Base-by-base conservation (phyloP, 2,888 invertebrate species). In the Cheilosia variabilis region DNA sequence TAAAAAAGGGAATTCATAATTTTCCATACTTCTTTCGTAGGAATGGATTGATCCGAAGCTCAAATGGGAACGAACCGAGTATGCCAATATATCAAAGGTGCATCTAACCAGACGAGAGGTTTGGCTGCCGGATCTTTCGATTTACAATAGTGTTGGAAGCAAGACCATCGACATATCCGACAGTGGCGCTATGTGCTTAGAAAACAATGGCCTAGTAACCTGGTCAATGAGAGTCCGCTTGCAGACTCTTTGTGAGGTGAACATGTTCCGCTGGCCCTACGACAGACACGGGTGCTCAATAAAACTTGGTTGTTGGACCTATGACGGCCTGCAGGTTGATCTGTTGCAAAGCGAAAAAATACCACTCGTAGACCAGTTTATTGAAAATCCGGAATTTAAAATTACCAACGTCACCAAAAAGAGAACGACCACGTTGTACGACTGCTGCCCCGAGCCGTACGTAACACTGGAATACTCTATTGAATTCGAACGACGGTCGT, bases 51-150 rank as follows among this genome's bases (percentile, higher is more conserved):
- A 96, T 90, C 93, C 94, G 9, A 95, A 96, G 79, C 90, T 96
- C 4, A 93, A 93, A 75, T 97, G 96, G 96, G 95, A 96, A 90
- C 91, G 93, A 0, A 91, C 93, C 1, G 93, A 94, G 63, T 96
- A 95, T 88, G 94, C 94, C 89, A 95, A 94, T 22, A 92, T 96
- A 65, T 92, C 92, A 60, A 91, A 91, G 62, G 92, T 95, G 27
- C 93, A 95, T 89, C 93, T 95, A 88, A 94, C 94, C 15, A 94
- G 94, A 87, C 95, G 95, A 90, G 95, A 95, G 89, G 93, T 96
- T 87, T 97, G 97, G 96, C 94, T 94, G 91, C 96, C 96, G 4
- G 97, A 96, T 91, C 93, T 96, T 81, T 93, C 93, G 87, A 92
- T 96, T 37, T 94, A 95, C 88, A 96, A 96, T 91, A 95, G 95